A percentile compares a stretch with the other conserved stretches of the same genome.
These are phyloP conservation scores for Caerostris extrusa DNA, from an alignment of 1,140 invertebrate species.

Conservation along the genomic window DNA sequence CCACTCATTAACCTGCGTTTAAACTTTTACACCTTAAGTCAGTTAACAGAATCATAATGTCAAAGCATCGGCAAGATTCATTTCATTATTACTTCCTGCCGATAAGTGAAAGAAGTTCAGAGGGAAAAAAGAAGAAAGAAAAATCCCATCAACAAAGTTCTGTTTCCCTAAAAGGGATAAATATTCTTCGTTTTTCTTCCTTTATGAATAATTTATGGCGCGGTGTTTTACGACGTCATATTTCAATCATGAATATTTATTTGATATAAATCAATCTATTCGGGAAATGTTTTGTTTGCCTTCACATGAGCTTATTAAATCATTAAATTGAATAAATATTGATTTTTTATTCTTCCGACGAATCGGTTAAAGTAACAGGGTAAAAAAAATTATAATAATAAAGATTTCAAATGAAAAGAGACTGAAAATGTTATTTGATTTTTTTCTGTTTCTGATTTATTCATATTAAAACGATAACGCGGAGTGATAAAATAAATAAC, in stretches of 20 bases:
- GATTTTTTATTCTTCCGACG: background rate
- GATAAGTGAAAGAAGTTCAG: background rate
- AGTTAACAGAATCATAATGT: background rate
- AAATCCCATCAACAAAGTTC: background rate
- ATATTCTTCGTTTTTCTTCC: constrained; percentile 15
- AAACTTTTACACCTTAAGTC: background rate
- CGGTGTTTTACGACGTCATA: background rate
- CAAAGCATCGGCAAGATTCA: background rate
- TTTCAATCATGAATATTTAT: constrained; percentile 57
- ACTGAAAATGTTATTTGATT: background rate
- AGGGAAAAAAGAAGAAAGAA: background rate
- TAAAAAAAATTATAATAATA: background rate
- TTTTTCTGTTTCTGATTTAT: background rate
- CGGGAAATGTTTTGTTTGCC: constrained; percentile 11
- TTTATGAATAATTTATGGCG: constrained; percentile 56
- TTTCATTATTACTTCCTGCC: background rate
- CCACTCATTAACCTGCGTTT: background rate
- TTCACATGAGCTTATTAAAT: constrained; percentile 40
- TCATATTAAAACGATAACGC: background rate
- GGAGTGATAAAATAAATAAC: too few relatives aligned
- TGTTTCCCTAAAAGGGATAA: constrained; percentile 37
- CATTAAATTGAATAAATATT: constrained; percentile 49
- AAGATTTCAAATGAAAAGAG: background rate
- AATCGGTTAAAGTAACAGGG: too few relatives aligned
- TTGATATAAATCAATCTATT: constrained; percentile 41